Percentiles rank a stretch among this genome's conserved stretches.
These are phyloP conservation scores for Lasiurus borealis DNA, from an alignment of 2,113 vertebrate species.

Conservation along the genomic window DNA sequence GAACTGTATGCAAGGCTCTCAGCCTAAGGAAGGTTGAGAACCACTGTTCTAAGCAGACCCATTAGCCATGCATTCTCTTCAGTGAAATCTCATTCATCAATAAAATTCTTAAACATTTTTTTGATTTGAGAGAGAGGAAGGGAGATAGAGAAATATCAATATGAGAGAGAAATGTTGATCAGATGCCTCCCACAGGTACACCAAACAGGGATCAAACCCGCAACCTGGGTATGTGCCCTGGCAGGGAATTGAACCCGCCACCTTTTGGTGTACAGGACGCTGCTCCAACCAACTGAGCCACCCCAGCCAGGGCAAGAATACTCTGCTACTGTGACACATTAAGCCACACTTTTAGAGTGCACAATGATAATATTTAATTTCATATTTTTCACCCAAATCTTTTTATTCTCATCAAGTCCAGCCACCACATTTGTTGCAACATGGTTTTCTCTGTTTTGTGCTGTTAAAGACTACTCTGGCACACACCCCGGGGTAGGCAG, in stretches of 20 bases:
- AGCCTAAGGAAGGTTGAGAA: too few relatives aligned
- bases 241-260: not conserved
- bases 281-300: not conserved
- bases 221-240: not conserved
- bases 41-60: not conserved
- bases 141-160: too few relatives aligned
- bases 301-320: not conserved
- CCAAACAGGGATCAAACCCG: not conserved
- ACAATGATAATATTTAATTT: not conserved
- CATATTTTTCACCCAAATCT: not conserved
- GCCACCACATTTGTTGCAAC: conserved; percentile 4
- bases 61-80: not conserved
- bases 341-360: not conserved
- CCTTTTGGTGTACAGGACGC: not conserved
- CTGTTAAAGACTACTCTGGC: not conserved
- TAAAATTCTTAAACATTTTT: not conserved
- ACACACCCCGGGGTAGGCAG: not conserved
- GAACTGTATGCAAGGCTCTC: too few relatives aligned
- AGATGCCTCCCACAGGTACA: not conserved
- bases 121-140: not conserved
- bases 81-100: not conserved
- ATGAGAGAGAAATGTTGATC: too few relatives aligned
- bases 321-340: not conserved
- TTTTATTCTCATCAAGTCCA: not conserved
- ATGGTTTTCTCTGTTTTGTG: not conserved